phyloP scores from a whole-genome alignment of 1,140 invertebrate genomes.

The Apis cerana region DNA sequence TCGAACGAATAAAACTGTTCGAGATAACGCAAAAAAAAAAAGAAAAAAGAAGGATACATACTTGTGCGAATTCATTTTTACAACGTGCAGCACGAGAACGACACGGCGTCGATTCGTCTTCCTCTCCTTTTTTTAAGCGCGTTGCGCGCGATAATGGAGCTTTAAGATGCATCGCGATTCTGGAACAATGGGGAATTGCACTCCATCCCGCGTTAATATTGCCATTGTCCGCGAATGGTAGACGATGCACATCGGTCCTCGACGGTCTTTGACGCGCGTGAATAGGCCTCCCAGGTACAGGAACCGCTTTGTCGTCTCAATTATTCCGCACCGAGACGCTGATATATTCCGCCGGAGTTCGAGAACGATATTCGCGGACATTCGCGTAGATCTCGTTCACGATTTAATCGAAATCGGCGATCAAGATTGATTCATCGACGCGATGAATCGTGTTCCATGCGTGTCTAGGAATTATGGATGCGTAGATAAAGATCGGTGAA shows the following conservation, averaged over 20 bases:
- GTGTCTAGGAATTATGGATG: neutral
- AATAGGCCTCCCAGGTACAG: slow-evolving; percentile 60
- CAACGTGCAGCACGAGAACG: too few relatives aligned
- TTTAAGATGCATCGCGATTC: slow-evolving; percentile 27
- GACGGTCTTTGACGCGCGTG: slow-evolving; percentile 59
- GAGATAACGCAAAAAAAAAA: neutral
- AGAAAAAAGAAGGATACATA: too few relatives aligned
- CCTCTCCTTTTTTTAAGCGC: neutral
- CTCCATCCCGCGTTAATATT: slow-evolving; percentile 60
- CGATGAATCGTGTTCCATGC: too few relatives aligned
- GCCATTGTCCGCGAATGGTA: slow-evolving; percentile 52
- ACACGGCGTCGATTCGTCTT: slow-evolving; percentile 12
- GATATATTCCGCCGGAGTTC: slow-evolving; percentile 11
- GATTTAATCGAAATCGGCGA: neutral
- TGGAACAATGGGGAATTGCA: slow-evolving; percentile 52
- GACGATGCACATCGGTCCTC: slow-evolving; percentile 47
- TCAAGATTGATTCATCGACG: neutral
- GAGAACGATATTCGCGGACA: neutral
- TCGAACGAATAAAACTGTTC: too few relatives aligned
- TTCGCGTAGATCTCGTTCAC: neutral
- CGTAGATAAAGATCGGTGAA: too few relatives aligned
- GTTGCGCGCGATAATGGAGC: slow-evolving; percentile 4
- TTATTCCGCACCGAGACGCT: slow-evolving; percentile 60
- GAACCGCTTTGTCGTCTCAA: slow-evolving; percentile 69
- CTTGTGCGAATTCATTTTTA: neutral